These are phyloP conservation scores for Zenarchopterus dispar DNA, from an alignment of 2,797 vertebrate genomes.

Conservation along the genomic window DNA sequence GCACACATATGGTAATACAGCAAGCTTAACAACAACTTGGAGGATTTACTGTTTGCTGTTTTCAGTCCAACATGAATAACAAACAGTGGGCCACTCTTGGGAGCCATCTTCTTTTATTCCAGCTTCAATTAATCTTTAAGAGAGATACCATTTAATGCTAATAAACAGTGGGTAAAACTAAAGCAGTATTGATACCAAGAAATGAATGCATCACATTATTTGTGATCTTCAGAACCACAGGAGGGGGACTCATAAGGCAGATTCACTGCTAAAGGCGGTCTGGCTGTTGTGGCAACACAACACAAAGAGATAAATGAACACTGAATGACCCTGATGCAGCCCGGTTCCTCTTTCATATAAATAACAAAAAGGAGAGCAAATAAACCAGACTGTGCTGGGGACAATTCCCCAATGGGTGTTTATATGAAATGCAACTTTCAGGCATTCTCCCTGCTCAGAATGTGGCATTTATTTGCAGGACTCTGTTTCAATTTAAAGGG, in stretches of 20 bases:
- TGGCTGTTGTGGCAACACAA: conserved; percentile 49
- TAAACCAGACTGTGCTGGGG: conserved; percentile 78
- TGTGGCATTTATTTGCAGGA: conserved; percentile 88
- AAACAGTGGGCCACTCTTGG: conserved; percentile 78
- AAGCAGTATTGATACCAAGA: conserved; percentile 65
- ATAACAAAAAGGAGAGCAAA: conserved; percentile 85
- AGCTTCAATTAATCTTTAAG: conserved; percentile 83
- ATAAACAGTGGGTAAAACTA: conserved; percentile 70
- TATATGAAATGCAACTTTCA: conserved; percentile 88
- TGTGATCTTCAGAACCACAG: conserved; percentile 52
- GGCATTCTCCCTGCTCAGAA: conserved; percentile 78
- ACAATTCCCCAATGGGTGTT: conserved; percentile 88
- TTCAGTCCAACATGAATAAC: conserved; percentile 80
- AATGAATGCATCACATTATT: conserved; percentile 49
- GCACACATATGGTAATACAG: conserved; percentile 87
- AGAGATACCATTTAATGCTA: conserved; percentile 81
- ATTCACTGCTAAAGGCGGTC: conserved; percentile 32
- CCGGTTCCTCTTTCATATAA: conserved; percentile 89
- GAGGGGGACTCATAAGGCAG: conserved; percentile 21
- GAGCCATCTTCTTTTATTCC: conserved; percentile 79
- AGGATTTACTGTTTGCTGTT: conserved; percentile 85
- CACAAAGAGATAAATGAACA: conserved; percentile 78
- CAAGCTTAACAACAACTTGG: conserved; percentile 84
- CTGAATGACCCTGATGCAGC: conserved; percentile 76
- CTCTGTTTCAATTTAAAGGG: conserved; percentile 91